Conservation (phyloP, 2,888 invertebrate genomes). For the Dicyrtoma fusca region DNA sequence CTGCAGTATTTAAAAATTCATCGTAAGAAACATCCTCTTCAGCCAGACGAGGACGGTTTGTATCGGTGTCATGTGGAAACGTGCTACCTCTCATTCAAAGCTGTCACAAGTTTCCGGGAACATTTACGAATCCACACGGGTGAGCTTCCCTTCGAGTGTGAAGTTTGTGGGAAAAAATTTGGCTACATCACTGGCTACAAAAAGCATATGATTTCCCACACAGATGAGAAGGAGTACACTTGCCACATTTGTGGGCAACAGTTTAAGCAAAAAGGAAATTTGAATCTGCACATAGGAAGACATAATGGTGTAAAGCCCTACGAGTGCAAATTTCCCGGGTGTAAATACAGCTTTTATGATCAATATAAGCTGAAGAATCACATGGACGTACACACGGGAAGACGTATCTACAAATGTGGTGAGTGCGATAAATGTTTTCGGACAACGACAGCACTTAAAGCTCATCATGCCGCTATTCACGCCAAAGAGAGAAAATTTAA, state of each 20-base stretch:
- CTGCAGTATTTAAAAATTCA: slow-evolving; percentile 23
- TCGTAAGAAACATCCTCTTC: slow-evolving; percentile 20
- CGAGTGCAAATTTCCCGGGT: slow-evolving; percentile 1
- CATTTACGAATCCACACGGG: slow-evolving; percentile 24
- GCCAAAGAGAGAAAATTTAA: slow-evolving; percentile 1
- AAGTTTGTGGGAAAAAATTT: slow-evolving; percentile 25
- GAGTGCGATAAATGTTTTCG: slow-evolving; percentile 14
- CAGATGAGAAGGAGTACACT: background rate
- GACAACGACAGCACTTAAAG: slow-evolving; percentile 7
- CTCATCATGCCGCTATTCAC: slow-evolving; percentile 11
- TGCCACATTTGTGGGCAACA: slow-evolving; percentile 11
- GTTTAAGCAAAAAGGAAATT: slow-evolving; percentile 26
- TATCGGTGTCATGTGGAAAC: background rate
- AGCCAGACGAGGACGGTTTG: slow-evolving; percentile 20
- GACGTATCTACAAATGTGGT: background rate
- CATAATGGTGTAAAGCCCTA: slow-evolving; percentile 13
- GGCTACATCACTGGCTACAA: slow-evolving; percentile 13
- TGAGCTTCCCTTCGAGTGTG: slow-evolving; percentile 2
- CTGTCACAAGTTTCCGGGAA: slow-evolving; percentile 12
- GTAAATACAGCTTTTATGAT: slow-evolving; percentile 19
- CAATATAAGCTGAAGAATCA: slow-evolving; percentile 23
- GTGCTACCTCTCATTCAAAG: background rate
- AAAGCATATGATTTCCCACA: slow-evolving; percentile 15
- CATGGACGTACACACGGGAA: slow-evolving; percentile 18
- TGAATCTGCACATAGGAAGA: slow-evolving; percentile 8